Evolutionary conservation across 2,113 vertebrate genomes (phyloP).

Genomic region (Siniperca chuatsi): DNA sequence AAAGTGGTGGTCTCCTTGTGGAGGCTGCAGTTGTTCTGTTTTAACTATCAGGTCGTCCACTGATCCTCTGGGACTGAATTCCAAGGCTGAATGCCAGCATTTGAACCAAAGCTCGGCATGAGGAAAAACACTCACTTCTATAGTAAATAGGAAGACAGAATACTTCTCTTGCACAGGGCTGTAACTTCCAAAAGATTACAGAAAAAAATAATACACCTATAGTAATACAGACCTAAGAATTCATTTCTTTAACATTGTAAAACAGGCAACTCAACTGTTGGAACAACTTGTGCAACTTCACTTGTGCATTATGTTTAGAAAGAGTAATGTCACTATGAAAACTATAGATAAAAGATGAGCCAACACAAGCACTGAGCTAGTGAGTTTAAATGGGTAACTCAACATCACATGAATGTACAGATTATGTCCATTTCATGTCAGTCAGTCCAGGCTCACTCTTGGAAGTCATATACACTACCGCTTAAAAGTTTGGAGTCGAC

Average conservation of each 20-base stretch:
- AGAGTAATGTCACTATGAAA: not conserved
- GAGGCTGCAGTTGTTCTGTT: conserved; percentile 68
- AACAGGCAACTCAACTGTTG: not conserved
- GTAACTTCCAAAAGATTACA: conserved; percentile 27
- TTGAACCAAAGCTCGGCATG: conserved; percentile 55
- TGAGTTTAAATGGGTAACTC: not conserved
- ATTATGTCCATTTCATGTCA: not conserved
- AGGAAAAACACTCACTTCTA: conserved; percentile 70
- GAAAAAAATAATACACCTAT: not conserved
- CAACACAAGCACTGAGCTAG: not conserved
- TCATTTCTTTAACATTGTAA: conserved; percentile 5
- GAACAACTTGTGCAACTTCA: not conserved
- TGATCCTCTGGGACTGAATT: conserved; percentile 68
- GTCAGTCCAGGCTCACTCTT: not conserved
- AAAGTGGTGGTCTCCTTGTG: conserved; percentile 57
- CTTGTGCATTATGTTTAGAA: not conserved
- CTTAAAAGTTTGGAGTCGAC: too few relatives aligned
- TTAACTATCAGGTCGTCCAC: conserved; percentile 63
- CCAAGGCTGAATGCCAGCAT: conserved; percentile 64
- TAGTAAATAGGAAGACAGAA: conserved; percentile 42
- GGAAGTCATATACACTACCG: not conserved
- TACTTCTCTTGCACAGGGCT: conserved; percentile 23
- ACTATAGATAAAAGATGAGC: conserved; percentile 12
- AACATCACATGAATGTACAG: not conserved
- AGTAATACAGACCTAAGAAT: not conserved